phyloP scores from a whole-genome alignment of 53 echinoderm and acorn worm species.

The Astropecten irregularis region DNA sequence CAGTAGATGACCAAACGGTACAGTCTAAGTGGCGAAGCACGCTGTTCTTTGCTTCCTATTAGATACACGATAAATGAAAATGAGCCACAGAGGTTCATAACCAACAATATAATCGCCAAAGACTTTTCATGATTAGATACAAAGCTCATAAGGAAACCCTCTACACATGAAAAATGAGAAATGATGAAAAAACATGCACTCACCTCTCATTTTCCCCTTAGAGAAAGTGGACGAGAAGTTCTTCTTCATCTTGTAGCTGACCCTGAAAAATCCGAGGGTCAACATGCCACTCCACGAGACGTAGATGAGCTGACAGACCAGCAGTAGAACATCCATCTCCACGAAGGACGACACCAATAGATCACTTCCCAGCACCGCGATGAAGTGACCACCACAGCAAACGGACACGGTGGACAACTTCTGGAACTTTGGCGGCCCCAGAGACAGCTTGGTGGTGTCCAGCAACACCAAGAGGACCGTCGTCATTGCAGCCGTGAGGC shows the following conservation, averaged over 20 bases:
- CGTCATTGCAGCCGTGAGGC: constrained; percentile 77
- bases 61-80: not conserved
- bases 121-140: not conserved
- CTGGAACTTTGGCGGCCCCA: constrained; percentile 87
- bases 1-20: constrained; percentile 66
- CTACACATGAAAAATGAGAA: too few species aligned
- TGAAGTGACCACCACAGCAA: constrained; percentile 68
- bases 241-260: constrained; percentile 72
- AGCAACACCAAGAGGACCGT: constrained; percentile 83
- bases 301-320: constrained; percentile 85
- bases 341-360: constrained; percentile 66
- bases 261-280: constrained; percentile 73
- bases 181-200: not conserved
- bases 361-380: constrained; percentile 78
- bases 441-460: constrained; percentile 86
- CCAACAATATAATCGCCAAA: not conserved
- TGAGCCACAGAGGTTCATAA: too few species aligned
- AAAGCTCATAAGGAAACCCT: too few species aligned
- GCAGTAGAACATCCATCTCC: constrained; percentile 62
- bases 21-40: constrained; percentile 65
- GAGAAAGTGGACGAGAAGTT: constrained; percentile 79
- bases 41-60: constrained; percentile 68
- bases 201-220: constrained; percentile 65
- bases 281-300: constrained; percentile 71
- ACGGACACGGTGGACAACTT: constrained; percentile 69